Evolutionary conservation across 2,888 invertebrate genomes (phyloP), one percentile per base, ranked within the genome.

Genomic region (Volucella inflata): DNA sequence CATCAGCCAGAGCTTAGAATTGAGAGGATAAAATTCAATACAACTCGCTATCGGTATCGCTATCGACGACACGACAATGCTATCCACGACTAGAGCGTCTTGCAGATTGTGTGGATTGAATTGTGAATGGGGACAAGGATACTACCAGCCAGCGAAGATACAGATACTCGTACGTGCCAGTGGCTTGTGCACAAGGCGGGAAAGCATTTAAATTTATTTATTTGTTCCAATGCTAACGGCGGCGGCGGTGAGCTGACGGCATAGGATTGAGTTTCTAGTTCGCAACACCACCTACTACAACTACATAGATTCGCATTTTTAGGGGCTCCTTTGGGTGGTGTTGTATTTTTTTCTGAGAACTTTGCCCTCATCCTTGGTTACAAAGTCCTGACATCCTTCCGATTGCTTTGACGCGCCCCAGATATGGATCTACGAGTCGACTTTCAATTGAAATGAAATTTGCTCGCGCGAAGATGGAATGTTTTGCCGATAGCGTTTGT

Each of bases 171-270:
- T n/a, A 59, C 36, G 14, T 11, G 36, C 10, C 14, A 10, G 21
- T 42, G 17, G 42, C n/a, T 14, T 40, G 55, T 12, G 55, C 14
- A 48, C 38, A 30, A 40, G 16, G 12, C 11, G 46, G 14, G 59
- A 21, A 60, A 55, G 60, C 55, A 72, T 83, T 83, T 74, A 79
- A 74, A 79, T 79, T 74, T 79, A 78, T 83, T 83, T 83, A 83
- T 83, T 83, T 83, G 79, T 74, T 79, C 68, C 68, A 44, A 68
- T 17, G 78, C 78, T 67, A 30, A 57, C 62, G 72, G 82, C 76
- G 57, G 57, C 17, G 21, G 60, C 12, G 14, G 4, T 2, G 21
- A 38, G 42, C 16, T 55, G 62, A 44, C 38, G 12, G 53, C 30
- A 30, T 30, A 30, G 30, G 48, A 59, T 36, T 70, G 16, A 16